Evolutionary conservation across 1,140 invertebrate genomes (phyloP).

Genomic region (Eumaeus atala): DNA sequence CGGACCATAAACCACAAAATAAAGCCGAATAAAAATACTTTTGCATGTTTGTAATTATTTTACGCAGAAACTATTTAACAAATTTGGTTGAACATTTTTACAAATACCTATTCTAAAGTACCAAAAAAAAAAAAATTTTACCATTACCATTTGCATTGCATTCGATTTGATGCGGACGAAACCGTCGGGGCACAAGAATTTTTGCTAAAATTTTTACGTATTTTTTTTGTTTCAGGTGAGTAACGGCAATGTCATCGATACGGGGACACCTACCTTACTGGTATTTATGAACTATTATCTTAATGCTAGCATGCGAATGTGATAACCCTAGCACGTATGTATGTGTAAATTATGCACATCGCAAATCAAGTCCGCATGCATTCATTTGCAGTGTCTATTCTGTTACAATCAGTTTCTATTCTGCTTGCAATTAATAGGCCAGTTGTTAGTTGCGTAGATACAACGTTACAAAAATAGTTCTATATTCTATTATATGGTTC

Average conservation of each 20-base stretch:
- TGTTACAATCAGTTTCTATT: conserved; percentile 12
- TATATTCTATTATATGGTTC: too few relatives aligned
- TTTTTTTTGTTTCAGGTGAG: conserved; percentile 62
- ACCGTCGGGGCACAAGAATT: background rate
- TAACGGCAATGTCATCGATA: conserved; percentile 73
- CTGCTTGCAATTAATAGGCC: conserved; percentile 3
- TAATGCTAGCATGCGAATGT: conserved; percentile 47
- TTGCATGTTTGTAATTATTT: too few relatives aligned
- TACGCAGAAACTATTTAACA: too few relatives aligned
- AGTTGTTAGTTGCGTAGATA: background rate
- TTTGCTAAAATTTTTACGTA: conserved; percentile 6
- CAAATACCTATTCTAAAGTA: too few relatives aligned
- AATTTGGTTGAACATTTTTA: too few relatives aligned
- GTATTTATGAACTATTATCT: conserved; percentile 57
- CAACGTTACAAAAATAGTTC: too few relatives aligned
- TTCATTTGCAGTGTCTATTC: conserved; percentile 13
- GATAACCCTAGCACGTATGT: conserved; percentile 19
- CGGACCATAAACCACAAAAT: too few relatives aligned
- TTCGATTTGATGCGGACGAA: too few relatives aligned
- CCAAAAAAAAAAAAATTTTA: too few relatives aligned
- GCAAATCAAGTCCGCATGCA: conserved; percentile 17
- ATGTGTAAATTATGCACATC: conserved; percentile 20
- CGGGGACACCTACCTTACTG: conserved; percentile 67
- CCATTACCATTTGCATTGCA: too few relatives aligned
- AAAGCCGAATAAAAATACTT: too few relatives aligned